These are phyloP conservation scores for Bicyclus anynana DNA, from an alignment of 1,140 invertebrate species.

Conservation along the genomic window DNA sequence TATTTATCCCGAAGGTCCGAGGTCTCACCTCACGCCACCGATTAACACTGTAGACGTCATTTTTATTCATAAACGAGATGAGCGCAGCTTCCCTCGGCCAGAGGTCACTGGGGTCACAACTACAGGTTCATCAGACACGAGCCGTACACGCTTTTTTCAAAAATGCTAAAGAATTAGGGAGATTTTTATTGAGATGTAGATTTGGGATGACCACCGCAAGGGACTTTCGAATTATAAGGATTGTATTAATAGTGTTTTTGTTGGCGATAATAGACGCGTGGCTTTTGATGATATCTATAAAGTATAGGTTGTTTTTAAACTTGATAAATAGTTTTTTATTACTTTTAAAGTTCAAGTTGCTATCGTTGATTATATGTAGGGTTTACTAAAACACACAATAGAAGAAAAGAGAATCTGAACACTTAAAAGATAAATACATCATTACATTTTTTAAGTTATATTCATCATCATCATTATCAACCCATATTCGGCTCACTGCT, in stretches of 20 bases:
- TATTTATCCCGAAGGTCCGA: neutral
- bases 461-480: no score
- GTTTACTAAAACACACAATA: no score
- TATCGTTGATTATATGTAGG: no score
- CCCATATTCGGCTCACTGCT: no score
- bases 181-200: constrained; percentile 34
- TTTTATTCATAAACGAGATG: constrained; percentile 22
- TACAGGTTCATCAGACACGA: constrained; percentile 30
- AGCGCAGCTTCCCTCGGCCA: constrained; percentile 25
- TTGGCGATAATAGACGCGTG: no score
- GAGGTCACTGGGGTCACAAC: constrained; percentile 34
- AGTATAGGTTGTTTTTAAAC: no score
- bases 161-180: constrained; percentile 16
- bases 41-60: constrained; percentile 19
- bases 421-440: no score
- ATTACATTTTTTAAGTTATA: no score
- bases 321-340: no score
- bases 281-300: no score
- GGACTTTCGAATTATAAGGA: neutral
- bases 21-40: constrained; percentile 3
- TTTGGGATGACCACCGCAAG: constrained; percentile 1
- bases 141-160: constrained; percentile 26
- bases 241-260: neutral
- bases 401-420: no score
- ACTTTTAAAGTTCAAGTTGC: no score